phyloP scores from a whole-genome alignment of 2,888 invertebrate species.

The Drosophila macrothrix region DNA sequence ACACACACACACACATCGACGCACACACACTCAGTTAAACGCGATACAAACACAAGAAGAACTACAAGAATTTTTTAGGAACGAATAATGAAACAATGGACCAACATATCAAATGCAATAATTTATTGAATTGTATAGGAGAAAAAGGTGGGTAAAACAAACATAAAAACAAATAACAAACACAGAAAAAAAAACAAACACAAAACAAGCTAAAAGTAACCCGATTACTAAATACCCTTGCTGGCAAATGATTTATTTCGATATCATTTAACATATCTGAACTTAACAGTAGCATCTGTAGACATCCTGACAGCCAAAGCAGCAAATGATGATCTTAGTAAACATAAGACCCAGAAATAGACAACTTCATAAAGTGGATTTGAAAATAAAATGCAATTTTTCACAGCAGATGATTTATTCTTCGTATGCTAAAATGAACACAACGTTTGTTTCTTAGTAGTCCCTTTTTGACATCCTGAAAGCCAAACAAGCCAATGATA shows the following conservation, averaged over 20 bases:
- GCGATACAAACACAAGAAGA: conserved; percentile 31
- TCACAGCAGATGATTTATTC: background rate
- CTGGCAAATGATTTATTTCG: background rate
- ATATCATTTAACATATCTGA: background rate
- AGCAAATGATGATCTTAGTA: background rate
- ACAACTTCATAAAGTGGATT: background rate
- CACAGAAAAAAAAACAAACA: background rate
- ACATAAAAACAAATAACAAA: conserved; percentile 1
- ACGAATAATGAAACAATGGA: conserved; percentile 83
- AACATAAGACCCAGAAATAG: background rate
- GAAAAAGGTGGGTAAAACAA: conserved; percentile 70
- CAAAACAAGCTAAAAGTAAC: background rate
- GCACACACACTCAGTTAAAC: conserved; percentile 26
- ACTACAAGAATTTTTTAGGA: conserved; percentile 77
- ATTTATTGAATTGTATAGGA: conserved; percentile 80
- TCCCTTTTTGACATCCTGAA: background rate
- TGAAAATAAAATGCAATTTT: background rate
- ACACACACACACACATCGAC: conserved; percentile 22
- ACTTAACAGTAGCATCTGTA: background rate
- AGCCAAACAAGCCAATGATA: background rate
- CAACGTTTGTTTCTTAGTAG: background rate
- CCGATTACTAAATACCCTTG: background rate
- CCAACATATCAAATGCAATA: conserved; percentile 84
- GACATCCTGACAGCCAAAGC: background rate
- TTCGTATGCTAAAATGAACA: background rate